phyloP scores from a whole-genome alignment of 2,888 invertebrate genomes.

The Pachliopta kotzebuea region DNA sequence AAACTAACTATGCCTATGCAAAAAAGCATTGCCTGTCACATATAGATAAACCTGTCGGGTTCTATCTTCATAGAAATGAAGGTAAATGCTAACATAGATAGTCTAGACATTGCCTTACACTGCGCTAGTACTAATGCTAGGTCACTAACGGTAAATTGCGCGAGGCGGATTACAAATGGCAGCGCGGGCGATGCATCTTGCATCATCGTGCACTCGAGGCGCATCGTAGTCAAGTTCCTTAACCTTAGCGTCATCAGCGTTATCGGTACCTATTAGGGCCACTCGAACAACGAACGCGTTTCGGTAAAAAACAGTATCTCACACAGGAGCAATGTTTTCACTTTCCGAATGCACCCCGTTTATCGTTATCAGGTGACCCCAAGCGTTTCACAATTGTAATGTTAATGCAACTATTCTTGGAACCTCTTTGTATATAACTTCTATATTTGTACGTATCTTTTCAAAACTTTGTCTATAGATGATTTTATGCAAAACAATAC shows the following conservation, averaged over 20 bases:
- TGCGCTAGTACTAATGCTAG: slow-evolving; percentile 46
- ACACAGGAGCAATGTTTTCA: slow-evolving; percentile 46
- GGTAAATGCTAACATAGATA: slow-evolving; percentile 4
- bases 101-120: slow-evolving; percentile 37
- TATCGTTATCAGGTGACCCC: slow-evolving; percentile 73
- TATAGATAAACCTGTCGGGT: no score
- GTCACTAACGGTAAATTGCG: slow-evolving; percentile 68
- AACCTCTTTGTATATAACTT: slow-evolving; percentile 4
- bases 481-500: neutral
- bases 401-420: slow-evolving; percentile 39
- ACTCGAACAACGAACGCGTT: slow-evolving; percentile 42
- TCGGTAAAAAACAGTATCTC: slow-evolving; percentile 39
- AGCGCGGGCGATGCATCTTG: slow-evolving; percentile 57
- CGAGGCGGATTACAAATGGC: slow-evolving; percentile 60
- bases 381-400: slow-evolving; percentile 43
- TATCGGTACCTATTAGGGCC: slow-evolving; percentile 51
- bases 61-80: no score
- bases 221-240: slow-evolving; percentile 42
- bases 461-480: neutral
- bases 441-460: no score
- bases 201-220: slow-evolving; percentile 49
- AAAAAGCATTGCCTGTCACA: no score
- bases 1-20: no score
- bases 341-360: slow-evolving; percentile 58
- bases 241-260: slow-evolving; percentile 40